Evolutionary conservation across 2,797 vertebrate species (phyloP), one percentile per base, ranked within the genome.

Genomic region (Danionella dracula): DNA sequence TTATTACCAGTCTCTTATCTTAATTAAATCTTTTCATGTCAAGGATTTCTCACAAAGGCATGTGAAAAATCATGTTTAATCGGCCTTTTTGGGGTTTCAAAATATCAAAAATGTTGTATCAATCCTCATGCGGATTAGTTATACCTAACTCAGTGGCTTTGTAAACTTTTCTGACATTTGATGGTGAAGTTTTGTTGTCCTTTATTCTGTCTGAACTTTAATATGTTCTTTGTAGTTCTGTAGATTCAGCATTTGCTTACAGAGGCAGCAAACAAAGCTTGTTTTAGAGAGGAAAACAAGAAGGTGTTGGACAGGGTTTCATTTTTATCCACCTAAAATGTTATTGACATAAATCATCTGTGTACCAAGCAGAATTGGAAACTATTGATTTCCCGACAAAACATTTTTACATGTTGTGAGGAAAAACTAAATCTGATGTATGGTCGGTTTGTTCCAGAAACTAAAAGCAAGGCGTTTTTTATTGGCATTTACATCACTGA

Each of bases 21-120:
- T 90, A 91, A 90, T 90, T 88, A 90, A 90, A 91, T 90, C 87
- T 90, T 88, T 84, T 86, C 83, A 83, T 84, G 84, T 89, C 84
- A 83, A 75, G 81, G 83, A 88, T 89, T 89, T 84, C 74, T 74
- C 74, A 88, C 82, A 89, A 87, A 84, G 78, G 80, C 84, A 35
- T 73, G 67, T 51, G 68, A 78, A 84, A 79, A 83, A 87, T 90
- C 85, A 80, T 74, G 78, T 77, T 84, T 81, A 85, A 89, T 83
- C 70, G 71, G 55, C 59, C 64, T 20, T 21, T 44, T 31, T 8
- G 7, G 31, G 27, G 48, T 78, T 81, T 87, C 81, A 78, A 82
- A 80, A 83, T 86, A 84, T 85, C 77, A 81, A 82, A 84, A 78
- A 78, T 80, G 44, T 46, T 62, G 67, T 51, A 70, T 74, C 71